Base-by-base conservation (phyloP, 2,113 vertebrate genomes). In the Oncorhynchus tshawytscha region DNA sequence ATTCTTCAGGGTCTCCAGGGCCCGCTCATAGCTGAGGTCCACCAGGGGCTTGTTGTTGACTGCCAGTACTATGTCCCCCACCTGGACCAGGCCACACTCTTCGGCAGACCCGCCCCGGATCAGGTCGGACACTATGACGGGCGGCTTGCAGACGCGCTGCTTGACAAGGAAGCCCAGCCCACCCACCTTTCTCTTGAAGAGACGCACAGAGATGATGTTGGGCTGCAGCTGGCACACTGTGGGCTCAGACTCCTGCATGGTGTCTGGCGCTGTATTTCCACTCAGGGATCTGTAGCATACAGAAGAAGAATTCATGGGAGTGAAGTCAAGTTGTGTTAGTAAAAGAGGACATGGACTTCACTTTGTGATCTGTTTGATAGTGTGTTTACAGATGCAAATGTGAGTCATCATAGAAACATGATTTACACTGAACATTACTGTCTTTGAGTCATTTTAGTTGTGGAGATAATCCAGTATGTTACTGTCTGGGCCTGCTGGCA, bases 111-210 rank as follows among this genome's bases (percentile, higher is more conserved):
- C 97, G 0, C 98, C 97, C 1, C 96, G 95, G 82, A 99, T 99
- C 69, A 99, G 90, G 86, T 99, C 97, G 0, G 97, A 99, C 90
- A 99, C 93, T 71, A 99, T 97, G 85, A 99, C 94, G 0, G 97
- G 97, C 0, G 97, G 97, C 80, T 96, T 98, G 92, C 91, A 96
- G 73, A 98, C 91, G 7, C 97, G 92, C 81, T 99, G 96, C 91
- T 99, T 99, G 83, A 99, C 98, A 85, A 99, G 89, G 76, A 99
- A 99, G 18, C 98, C 98, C 82, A 99, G 94, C 54, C 97, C 98
- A 1, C 98, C 97, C 20, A 96, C 94, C 83, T 96, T 97, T 84
- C 96, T 95, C 84, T 99, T 99, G 91, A 96, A 97, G 71, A 99
- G 96, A 71, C 95, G 96, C 71, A 99, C 97, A 0, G 97, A 99